Base-by-base conservation (phyloP, 2,797 vertebrate species). In the Euthynnus affinis region DNA sequence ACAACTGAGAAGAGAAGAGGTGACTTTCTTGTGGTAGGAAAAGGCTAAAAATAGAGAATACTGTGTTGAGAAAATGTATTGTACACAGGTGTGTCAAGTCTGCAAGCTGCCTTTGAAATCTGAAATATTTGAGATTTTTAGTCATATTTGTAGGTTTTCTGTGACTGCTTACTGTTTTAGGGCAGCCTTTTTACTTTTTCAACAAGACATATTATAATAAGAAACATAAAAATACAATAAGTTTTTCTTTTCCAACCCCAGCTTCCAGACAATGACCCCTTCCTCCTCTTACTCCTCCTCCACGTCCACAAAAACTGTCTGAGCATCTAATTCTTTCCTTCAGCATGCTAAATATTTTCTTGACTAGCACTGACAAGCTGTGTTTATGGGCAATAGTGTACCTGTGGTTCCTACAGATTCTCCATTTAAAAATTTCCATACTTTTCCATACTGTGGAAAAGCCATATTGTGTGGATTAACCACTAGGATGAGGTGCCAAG, bases 391-490 rank as follows among this genome's bases (percentile, higher is more conserved):
- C 37, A 0, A 0, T 1, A 37, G 14, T 37, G 27, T 22, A 37
- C 3, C 1, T 5, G 5, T 0, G 27, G 27, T 29, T 29, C 27
- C 27, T 29, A 29, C 27, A 29, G 3, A 2, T 29, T 29, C 5
- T 29, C 4, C 27, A 29, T 29, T 29, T 29, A 3, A 29, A 29
- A 29, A 29, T 29, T 29, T 29, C 27, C 27, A 29, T 29, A 29
- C 27, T 29, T 29, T 29, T 29, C 27, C 27, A 5, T 29, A 29
- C 27, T 29, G 27, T 29, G 27, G 27, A 29, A 29, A 29, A 29
- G 27, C 23, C 17, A 20, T 14, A 22, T 4, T 49, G 63, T 71
- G 79, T 64, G 62, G 42, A 44, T 56, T 64, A 53, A 75, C n/a
- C 10, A 5, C 34, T 2, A 0, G 15, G 6, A 27, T 6, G 20